Conservation (phyloP, 2,888 invertebrate genomes). For the Stenurella melanura region DNA sequence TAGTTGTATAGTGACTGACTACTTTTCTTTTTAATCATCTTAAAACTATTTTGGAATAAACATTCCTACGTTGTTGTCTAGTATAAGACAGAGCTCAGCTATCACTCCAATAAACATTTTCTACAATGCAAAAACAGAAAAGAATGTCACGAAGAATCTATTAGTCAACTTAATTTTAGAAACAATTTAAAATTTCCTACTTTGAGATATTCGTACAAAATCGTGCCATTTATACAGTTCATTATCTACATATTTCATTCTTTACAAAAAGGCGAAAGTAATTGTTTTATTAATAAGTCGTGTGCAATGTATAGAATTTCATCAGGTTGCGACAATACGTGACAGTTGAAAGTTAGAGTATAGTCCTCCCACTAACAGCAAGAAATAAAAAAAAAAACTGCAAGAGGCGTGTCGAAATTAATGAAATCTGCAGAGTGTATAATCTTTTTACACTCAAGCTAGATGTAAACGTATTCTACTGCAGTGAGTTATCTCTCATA, state of each 20-base stretch:
- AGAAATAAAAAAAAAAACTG: background rate
- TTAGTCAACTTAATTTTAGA: no score
- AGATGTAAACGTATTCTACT: no score
- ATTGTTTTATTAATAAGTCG: background rate
- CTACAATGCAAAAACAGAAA: no score
- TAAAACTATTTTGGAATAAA: no score
- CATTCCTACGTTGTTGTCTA: no score
- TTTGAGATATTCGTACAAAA: background rate
- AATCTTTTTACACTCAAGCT: background rate
- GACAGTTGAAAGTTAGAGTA: background rate
- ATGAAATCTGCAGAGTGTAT: background rate
- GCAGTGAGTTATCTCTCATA: no score
- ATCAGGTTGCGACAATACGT: background rate
- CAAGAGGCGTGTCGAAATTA: background rate
- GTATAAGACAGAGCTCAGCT: no score
- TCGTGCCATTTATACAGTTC: background rate
- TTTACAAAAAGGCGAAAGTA: background rate
- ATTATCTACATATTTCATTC: background rate
- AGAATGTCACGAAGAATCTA: no score
- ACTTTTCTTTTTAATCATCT: no score
- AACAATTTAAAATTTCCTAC: no score
- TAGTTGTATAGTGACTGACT: no score
- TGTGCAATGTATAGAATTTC: background rate
- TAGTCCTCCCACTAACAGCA: background rate
- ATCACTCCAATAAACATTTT: no score